Evolutionary conservation across 2,113 vertebrate species (phyloP).

Genomic region (Microcebus murinus): DNA sequence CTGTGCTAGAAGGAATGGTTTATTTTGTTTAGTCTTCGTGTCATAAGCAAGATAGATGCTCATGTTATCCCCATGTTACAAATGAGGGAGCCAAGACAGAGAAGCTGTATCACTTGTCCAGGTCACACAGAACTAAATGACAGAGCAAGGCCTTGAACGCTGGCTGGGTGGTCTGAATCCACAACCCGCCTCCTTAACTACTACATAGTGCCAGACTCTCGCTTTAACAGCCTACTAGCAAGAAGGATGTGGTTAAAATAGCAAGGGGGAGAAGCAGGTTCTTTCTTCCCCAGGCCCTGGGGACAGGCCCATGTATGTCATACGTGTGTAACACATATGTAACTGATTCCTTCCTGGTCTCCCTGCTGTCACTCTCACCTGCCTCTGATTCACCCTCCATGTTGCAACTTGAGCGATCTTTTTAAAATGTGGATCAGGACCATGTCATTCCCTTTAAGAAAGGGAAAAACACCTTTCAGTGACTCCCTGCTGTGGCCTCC

Average conservation of each 20-base stretch:
- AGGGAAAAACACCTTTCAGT: neutral
- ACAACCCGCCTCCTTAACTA: neutral
- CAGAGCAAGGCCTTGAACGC: neutral
- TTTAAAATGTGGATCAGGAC: neutral
- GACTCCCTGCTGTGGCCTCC: neutral
- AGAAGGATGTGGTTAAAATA: neutral
- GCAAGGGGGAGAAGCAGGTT: neutral
- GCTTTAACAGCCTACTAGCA: neutral
- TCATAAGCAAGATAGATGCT: neutral
- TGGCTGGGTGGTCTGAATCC: neutral
- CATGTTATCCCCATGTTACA: neutral
- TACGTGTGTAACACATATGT: accelerated
- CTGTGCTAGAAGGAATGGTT: neutral
- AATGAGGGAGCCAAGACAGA: neutral
- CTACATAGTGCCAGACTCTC: neutral
- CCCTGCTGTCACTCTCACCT: neutral
- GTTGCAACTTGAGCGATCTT: neutral
- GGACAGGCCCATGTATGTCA: accelerated
- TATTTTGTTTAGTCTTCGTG: neutral
- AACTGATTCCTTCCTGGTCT: neutral
- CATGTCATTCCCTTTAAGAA: neutral
- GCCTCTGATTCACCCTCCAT: neutral
- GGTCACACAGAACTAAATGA: neutral
- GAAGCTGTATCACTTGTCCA: neutral
- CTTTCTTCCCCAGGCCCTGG: neutral